These are phyloP conservation scores for Tauraco erythrolophus DNA, from an alignment of 2,113 vertebrate genomes.

Conservation along the genomic window DNA sequence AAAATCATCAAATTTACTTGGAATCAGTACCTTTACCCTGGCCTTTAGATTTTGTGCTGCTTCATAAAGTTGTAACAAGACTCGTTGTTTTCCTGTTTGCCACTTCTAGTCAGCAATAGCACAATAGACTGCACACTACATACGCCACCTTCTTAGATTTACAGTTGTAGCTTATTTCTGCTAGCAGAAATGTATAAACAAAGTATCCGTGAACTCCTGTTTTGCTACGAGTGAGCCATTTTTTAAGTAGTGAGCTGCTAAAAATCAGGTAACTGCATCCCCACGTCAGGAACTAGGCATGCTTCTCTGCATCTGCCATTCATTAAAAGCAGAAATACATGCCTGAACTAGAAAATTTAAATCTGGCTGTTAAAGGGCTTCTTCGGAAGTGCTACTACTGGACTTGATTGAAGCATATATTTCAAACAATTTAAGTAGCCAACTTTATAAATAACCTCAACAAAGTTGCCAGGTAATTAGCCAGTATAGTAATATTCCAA, in stretches of 20 bases:
- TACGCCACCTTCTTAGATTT: background rate
- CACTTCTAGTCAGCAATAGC: conserved; percentile 36
- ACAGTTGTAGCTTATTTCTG: conserved; percentile 26
- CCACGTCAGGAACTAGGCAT: background rate
- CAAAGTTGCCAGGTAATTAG: background rate
- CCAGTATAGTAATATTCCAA: background rate
- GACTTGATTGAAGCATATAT: background rate
- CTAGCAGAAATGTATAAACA: conserved; percentile 70
- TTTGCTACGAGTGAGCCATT: background rate
- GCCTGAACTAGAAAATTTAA: background rate
- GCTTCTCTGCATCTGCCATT: background rate
- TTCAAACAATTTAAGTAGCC: background rate
- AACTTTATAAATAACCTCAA: background rate
- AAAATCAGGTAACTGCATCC: background rate
- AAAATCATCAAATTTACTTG: background rate
- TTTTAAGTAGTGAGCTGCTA: background rate
- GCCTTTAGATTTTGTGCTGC: background rate
- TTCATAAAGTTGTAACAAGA: background rate
- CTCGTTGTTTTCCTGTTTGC: background rate
- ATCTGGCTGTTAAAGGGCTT: background rate
- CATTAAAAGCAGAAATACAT: background rate
- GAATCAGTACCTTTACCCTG: background rate
- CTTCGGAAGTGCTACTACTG: background rate
- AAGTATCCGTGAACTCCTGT: conserved; percentile 71
- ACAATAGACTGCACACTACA: background rate